Percentiles rank a stretch among this genome's conserved stretches.
Evolutionary conservation across 1,140 invertebrate genomes (phyloP).

Genomic region (Drosophila nebulosa): DNA sequence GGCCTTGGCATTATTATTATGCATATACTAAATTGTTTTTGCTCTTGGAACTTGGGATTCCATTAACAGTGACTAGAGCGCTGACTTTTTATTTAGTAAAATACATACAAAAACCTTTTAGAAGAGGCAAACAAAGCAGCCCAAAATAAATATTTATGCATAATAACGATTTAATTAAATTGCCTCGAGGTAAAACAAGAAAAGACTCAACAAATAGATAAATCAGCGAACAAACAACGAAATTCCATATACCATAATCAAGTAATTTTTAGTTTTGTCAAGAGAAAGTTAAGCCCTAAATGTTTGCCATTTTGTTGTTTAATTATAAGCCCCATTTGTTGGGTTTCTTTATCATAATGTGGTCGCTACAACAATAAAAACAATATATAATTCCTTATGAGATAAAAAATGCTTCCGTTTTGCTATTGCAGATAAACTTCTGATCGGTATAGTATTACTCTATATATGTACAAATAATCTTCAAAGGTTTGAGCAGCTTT

Average conservation of each 20-base stretch:
- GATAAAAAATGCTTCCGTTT: neutral
- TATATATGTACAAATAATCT: too few species aligned
- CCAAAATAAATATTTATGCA: conserved; percentile 58
- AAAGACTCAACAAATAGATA: conserved; percentile 13
- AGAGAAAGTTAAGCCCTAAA: conserved; percentile 50
- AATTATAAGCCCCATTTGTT: conserved; percentile 51
- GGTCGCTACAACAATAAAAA: conserved; percentile 14
- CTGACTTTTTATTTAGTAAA: neutral
- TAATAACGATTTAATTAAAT: conserved; percentile 59
- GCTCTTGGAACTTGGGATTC: neutral
- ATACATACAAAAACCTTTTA: conserved; percentile 25
- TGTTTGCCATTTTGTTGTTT: conserved; percentile 31
- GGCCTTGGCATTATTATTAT: too few species aligned
- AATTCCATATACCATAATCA: neutral
- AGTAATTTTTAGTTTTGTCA: conserved; percentile 4
- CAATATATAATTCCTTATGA: neutral
- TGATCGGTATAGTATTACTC: too few species aligned
- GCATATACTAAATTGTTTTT: too few species aligned
- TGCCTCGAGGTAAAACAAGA: conserved; percentile 8
- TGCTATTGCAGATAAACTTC: neutral
- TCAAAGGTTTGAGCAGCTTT: too few species aligned
- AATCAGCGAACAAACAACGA: conserved; percentile 15
- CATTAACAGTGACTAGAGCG: neutral
- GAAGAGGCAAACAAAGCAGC: conserved; percentile 25
- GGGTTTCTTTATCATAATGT: conserved; percentile 29